Conservation (phyloP, 2,113 vertebrate species). For the Nicator chloris region DNA sequence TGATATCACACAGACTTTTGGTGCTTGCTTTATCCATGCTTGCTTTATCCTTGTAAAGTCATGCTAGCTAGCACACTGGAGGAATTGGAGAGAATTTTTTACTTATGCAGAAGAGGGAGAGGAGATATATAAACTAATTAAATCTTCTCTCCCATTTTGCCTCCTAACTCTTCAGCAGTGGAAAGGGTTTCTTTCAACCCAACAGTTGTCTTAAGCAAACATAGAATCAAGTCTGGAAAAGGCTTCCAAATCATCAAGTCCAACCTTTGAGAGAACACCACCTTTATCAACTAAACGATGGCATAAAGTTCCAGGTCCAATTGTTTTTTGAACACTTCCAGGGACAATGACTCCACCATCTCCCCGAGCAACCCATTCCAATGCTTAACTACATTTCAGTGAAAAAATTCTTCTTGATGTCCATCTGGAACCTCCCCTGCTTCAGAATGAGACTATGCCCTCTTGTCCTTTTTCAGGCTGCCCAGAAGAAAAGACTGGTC, state of each 20-base stretch:
- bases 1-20: not conserved
- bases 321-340: not conserved
- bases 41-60: not conserved
- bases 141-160: not conserved
- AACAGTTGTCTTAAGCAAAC: not conserved
- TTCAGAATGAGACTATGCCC: not conserved
- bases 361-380: not conserved
- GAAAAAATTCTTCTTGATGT: not conserved
- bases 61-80: not conserved
- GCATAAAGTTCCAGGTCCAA: too few relatives aligned
- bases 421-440: not conserved
- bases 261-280: not conserved
- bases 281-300: not conserved
- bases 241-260: not conserved
- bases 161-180: not conserved
- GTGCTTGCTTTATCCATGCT: not conserved
- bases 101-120: not conserved
- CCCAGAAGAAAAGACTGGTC: rapidly evolving
- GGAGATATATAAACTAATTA: not conserved
- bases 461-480: not conserved
- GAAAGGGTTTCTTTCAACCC: not conserved
- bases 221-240: not conserved
- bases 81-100: not conserved
- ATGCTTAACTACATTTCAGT: not conserved
- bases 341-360: not conserved